Percentiles rank a stretch among this genome's conserved stretches.
Conservation (phyloP, 2,888 invertebrate species). For the Gonocerus acuteangulatus region DNA sequence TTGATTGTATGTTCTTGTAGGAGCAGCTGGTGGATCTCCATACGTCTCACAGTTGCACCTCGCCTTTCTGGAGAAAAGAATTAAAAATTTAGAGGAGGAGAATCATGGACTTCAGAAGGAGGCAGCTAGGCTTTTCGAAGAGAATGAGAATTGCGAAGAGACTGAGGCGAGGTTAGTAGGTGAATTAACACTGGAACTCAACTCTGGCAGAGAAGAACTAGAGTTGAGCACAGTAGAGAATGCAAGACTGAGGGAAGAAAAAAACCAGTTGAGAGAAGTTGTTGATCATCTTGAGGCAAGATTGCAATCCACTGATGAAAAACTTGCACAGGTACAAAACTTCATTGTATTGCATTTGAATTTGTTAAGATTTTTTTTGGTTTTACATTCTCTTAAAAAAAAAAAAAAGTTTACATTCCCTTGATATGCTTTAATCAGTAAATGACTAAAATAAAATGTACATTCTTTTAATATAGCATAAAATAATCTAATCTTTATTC, state of each 20-base stretch:
- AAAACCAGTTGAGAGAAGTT: slow-evolving; percentile 28
- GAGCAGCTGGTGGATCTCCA: slow-evolving; percentile 44
- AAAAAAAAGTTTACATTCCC: too few species aligned
- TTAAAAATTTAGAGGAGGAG: slow-evolving; percentile 79
- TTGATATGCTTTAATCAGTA: too few species aligned
- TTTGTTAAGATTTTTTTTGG: too few species aligned
- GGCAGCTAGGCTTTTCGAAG: slow-evolving; percentile 67
- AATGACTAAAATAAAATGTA: too few species aligned
- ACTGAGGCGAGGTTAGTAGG: slow-evolving; percentile 50
- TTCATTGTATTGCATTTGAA: too few species aligned
- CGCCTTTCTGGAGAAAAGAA: slow-evolving; percentile 75
- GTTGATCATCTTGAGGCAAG: slow-evolving; percentile 31
- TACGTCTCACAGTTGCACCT: slow-evolving; percentile 38
- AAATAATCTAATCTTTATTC: too few species aligned
- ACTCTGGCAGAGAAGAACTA: slow-evolving; percentile 24
- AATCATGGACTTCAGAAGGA: slow-evolving; percentile 75
- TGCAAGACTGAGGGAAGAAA: slow-evolving; percentile 28
- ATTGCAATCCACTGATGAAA: slow-evolving; percentile 28
- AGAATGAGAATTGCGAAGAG: slow-evolving; percentile 80
- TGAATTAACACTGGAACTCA: slow-evolving; percentile 33
- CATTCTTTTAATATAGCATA: too few species aligned
- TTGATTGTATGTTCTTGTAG: slow-evolving; percentile 36
- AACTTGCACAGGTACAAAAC: slow-evolving; percentile 24
- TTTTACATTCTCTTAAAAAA: too few species aligned
- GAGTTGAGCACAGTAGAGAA: slow-evolving; percentile 17